Conservation (phyloP, 2,888 invertebrate species). For the Branchipolynoe longqiensis region DNA sequence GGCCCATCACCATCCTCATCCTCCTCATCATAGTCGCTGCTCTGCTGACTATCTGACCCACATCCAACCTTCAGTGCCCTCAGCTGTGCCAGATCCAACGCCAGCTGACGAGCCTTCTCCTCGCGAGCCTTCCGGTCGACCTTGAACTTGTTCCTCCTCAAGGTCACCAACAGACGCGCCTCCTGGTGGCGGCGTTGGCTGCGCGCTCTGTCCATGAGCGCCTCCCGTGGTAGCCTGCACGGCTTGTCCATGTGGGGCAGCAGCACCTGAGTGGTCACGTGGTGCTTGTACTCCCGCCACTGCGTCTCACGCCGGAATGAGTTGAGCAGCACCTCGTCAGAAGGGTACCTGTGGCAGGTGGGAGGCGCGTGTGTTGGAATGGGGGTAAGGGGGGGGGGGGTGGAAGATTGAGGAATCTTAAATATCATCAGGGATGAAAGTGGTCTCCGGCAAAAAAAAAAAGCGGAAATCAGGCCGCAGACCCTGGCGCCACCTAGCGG, state of each 20-base stretch:
- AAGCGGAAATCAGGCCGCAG: too few relatives aligned
- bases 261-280: conserved; percentile 45
- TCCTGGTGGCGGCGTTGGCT: background rate
- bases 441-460: too few relatives aligned
- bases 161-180: background rate
- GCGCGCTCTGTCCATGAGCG: conserved; percentile 11
- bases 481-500: too few relatives aligned
- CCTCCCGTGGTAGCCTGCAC: conserved; percentile 28
- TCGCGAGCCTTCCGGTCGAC: background rate
- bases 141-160: conserved; percentile 5
- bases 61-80: background rate
- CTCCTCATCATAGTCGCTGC: background rate
- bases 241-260: conserved; percentile 29
- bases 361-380: too few relatives aligned
- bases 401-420: too few relatives aligned
- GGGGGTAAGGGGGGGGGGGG: too few relatives aligned
- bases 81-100: background rate
- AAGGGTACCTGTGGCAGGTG: conserved; percentile 71
- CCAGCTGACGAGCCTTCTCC: background rate
- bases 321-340: conserved; percentile 69
- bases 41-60: background rate
- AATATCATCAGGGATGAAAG: too few relatives aligned
- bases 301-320: conserved; percentile 69
- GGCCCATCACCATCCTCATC: background rate
- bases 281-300: conserved; percentile 72